Percentiles rank a stretch among this genome's conserved stretches.
These are phyloP conservation scores for Orchestes rusci DNA, from an alignment of 2,888 invertebrate genomes.

Conservation along the genomic window DNA sequence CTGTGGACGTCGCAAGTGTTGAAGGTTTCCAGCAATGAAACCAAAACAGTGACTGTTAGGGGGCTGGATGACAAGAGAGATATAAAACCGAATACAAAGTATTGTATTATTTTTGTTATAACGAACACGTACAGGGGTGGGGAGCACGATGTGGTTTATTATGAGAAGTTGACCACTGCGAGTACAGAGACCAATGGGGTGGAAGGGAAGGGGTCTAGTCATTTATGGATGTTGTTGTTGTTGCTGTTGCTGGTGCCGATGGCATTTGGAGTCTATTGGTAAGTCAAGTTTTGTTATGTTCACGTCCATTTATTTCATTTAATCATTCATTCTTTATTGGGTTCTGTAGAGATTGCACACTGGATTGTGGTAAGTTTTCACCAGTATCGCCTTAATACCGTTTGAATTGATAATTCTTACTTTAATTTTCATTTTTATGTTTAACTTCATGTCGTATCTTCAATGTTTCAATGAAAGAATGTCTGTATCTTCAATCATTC, in stretches of 20 bases:
- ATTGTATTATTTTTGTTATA: slow-evolving; percentile 39
- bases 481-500: too few relatives aligned
- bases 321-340: too few relatives aligned
- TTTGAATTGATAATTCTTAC: neutral
- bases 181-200: slow-evolving; percentile 1
- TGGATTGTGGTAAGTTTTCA: too few relatives aligned
- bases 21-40: slow-evolving; percentile 27
- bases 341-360: too few relatives aligned
- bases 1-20: slow-evolving; percentile 36
- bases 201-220: slow-evolving; percentile 21
- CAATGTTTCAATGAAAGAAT: too few relatives aligned
- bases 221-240: slow-evolving; percentile 31
- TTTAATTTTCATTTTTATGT: neutral
- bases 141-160: slow-evolving; percentile 37
- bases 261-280: slow-evolving; percentile 32
- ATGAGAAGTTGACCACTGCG: slow-evolving; percentile 31
- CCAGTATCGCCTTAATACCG: too few relatives aligned
- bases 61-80: slow-evolving; percentile 25
- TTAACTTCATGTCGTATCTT: neutral
- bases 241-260: slow-evolving; percentile 31
- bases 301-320: neutral
- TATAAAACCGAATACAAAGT: slow-evolving; percentile 34
- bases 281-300: slow-evolving; percentile 10
- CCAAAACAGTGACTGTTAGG: slow-evolving; percentile 31
- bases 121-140: slow-evolving; percentile 34